Base-by-base conservation (phyloP, 2,113 vertebrate genomes). In the Halcyon malimbica region DNA sequence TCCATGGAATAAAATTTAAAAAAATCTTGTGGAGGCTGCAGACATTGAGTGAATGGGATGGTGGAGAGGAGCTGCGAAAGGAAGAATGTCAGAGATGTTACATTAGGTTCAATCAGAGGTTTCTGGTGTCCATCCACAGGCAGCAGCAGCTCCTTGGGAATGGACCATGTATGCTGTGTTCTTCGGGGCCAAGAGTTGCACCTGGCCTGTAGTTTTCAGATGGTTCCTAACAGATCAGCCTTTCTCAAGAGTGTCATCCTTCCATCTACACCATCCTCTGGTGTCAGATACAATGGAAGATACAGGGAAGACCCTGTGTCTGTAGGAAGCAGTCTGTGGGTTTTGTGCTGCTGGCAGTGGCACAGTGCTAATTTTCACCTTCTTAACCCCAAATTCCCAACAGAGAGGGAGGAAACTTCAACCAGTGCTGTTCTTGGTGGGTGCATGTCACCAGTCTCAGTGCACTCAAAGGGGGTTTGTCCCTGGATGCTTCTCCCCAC, bases 371-470 rank as follows among this genome's bases (percentile, higher is more conserved):
- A 70, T 59, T 86, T 79, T 94, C 70, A 79, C 28, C 57, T 50
- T 51, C 67, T 85, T 62, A 42, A 42, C 17, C 17, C 67, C 35
- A 37, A 15, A 33, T 50, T 85, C 62, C 56, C 42, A 68, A 11
- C 4, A 56, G 63, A 37, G 68, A 19, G 16, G 29, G 29, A 60
- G 39, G 69, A 51, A 73, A 54, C 19, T 60, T 68, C 28, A 59
- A 5, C 14, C 17, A 16, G 23, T 17, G 35, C 48, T 64, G 31
- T 4, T 79, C 18, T 26, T 23, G 28, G 54, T 18, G 29, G 16
- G 31, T 51, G 39, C 6, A 0, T 3, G 10, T 54, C 75, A 37
- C 37, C 12, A 6, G 8, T 28, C 35, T 62, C 1, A 0, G 19
- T 21, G 50, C 1, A 2, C 31, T 28, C 67, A 0, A 1, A 60